Evolutionary conservation across 1,140 invertebrate genomes (phyloP).

Genomic region (Cecropterus lyciades): DNA sequence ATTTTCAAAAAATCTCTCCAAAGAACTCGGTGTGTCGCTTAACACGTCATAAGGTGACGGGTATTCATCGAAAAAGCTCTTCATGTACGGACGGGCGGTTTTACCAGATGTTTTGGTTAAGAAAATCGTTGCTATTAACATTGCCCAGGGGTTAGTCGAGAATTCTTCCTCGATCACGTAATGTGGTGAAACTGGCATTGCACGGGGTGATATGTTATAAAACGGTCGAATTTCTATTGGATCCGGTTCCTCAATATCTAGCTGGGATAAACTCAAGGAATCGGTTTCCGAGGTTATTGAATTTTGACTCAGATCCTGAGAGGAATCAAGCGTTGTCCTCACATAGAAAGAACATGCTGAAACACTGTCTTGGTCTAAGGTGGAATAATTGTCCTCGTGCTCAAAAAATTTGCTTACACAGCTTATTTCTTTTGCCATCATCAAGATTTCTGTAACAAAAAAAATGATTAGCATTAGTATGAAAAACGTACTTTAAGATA

Average conservation of each 20-base stretch:
- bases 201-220: slow-evolving; percentile 74
- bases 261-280: slow-evolving; percentile 64
- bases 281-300: slow-evolving; percentile 60
- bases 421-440: slow-evolving; percentile 41
- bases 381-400: slow-evolving; percentile 31
- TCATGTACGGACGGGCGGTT: slow-evolving; percentile 76
- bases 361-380: slow-evolving; percentile 41
- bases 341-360: slow-evolving; percentile 23
- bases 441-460: slow-evolving; percentile 51
- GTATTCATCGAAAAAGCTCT: slow-evolving; percentile 80
- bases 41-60: slow-evolving; percentile 80
- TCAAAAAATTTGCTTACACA: slow-evolving; percentile 67
- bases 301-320: slow-evolving; percentile 55
- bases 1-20: slow-evolving; percentile 82
- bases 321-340: slow-evolving; percentile 42
- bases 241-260: slow-evolving; percentile 67
- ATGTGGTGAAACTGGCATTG: slow-evolving; percentile 82
- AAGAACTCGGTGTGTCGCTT: slow-evolving; percentile 56
- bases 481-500: too few relatives aligned
- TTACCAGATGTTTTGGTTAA: slow-evolving; percentile 83
- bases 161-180: slow-evolving; percentile 84
- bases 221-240: slow-evolving; percentile 61
- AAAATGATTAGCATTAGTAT: slow-evolving; percentile 1
- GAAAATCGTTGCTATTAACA: slow-evolving; percentile 85
- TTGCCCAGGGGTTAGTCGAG: slow-evolving; percentile 82